Base-by-base conservation (phyloP, 2,888 invertebrate genomes). In the Campoletis raptor region DNA sequence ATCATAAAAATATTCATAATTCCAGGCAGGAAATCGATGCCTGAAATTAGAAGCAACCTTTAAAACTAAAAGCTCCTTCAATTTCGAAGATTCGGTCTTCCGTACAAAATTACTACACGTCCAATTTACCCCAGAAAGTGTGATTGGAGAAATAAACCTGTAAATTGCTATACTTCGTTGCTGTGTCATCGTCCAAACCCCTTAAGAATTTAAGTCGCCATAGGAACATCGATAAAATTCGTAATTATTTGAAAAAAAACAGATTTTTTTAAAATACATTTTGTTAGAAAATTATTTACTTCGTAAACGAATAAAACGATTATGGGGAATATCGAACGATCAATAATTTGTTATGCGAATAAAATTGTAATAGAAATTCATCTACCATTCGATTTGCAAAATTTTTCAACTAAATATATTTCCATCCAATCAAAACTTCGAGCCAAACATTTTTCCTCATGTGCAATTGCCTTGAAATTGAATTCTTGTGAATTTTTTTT, bases 31-130 rank as follows among this genome's bases (percentile, higher is more conserved):
- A 40, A 57, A 21, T 74, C 73, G 73, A 74, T 74, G 7, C 21
- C 12, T 36, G 15, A 40, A 57, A 74, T 57, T 57, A 74, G 40
- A 54, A 2, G 57, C 40, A 42, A 6, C 30, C 70, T 42, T 18
- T 48, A 45, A 69, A 69, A 69, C 42, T 69, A 21, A 69, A 69
- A 69, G 40, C 21, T 24, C 24, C 42, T 42, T 42, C 21, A 24
- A 45, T 42, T 69, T 69, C 40, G 40, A 69, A 69, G 69, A 42
- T 45, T 24, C 42, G 5, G 40, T 52, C 30, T 61, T 42, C 37
- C 24, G 40, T 10, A 70, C 24, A 70, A 76, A 77, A 83, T 83
- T 72, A 76, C 69, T 64, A 2, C 42, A 36, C 42, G 24, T 36
- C 48, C 82, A 61, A 70, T 77, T 70, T 21, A 69, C 24, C 57